Evolutionary conservation across 2,888 invertebrate species (phyloP), one percentile per base, ranked within the genome.

Genomic region (Sepiola atlantica): DNA sequence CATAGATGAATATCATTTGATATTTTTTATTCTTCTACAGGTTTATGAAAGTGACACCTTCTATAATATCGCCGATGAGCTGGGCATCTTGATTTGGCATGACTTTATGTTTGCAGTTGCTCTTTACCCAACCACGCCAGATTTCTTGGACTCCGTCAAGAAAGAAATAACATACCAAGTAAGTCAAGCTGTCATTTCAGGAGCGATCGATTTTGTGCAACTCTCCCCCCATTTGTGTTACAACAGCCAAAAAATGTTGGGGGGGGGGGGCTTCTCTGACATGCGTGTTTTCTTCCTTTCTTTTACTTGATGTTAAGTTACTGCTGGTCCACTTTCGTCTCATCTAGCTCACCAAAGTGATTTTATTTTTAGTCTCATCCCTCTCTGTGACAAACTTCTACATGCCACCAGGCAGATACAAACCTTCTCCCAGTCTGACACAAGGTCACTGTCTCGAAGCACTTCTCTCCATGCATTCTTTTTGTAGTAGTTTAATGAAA

Each of bases 71-170:
- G 99, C 99, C 94, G 99, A 99, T 97, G 98, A 98, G 96, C 97
- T 98, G 94, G 99, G 99, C 0, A 98, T 99, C 93, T 98, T 99
- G 96, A 98, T 99, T 94, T 99, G 99, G 99, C 99, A 99, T 95
- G 99, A 99, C 97, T 98, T 99, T 97, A 98, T 99, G 98, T 99
- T 99, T 97, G 99, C 99, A 0, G 99, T 99, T 97, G 98, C 98
- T 35, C 98, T 99, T 98, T 99, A 99, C 97, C 99, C 99, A 0
- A 98, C 98, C 0, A 98, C 98, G 94, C 96, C 97, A 0, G 97
- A 98, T 1, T 99, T 98, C 97, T 97, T 99, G 54, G 96, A 98
- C 97, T 98, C 98, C 6, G 99, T 99, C 0, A 97, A 97, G 93
- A 97, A 97, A 16, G 99, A 99, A 98, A 98, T 99, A 61, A 97